Conservation (phyloP, 2,113 vertebrate genomes). For the human (Homo sapiens) region DNA sequence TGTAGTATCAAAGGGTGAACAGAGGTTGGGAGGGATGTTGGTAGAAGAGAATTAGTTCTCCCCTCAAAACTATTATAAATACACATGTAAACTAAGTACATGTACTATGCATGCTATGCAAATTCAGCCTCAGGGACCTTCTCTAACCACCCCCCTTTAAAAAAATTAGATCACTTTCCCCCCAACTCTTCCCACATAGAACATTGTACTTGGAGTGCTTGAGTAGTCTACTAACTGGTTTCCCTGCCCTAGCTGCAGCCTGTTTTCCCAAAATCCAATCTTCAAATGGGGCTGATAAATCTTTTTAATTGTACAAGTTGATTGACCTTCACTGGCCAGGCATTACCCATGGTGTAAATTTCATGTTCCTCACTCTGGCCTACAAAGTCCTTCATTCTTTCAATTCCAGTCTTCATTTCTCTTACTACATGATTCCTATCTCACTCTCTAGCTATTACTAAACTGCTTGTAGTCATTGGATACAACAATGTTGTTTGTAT, state of each 20-base stretch:
- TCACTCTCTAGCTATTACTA: not conserved
- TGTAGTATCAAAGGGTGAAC: not conserved
- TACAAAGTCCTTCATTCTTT: not conserved
- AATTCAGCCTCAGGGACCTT: not conserved
- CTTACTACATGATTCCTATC: not conserved
- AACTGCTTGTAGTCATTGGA: not conserved
- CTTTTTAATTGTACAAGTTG: not conserved
- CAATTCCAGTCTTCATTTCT: not conserved
- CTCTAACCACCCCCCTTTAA: not conserved
- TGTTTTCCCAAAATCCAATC: not conserved
- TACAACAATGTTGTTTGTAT: not conserved
- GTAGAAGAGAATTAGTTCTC: not conserved
- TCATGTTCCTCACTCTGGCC: not conserved
- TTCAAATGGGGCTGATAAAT: not conserved
- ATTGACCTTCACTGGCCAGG: not conserved
- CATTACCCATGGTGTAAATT: not conserved
- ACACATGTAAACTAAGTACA: not conserved
- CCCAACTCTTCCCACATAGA: not conserved
- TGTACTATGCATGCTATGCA: not conserved
- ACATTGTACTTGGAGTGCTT: not conserved
- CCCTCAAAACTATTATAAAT: not conserved
- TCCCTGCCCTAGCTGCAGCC: not conserved
- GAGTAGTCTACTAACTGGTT: not conserved
- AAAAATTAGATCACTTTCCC: not conserved
- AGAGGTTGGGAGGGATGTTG: not conserved